Evolutionary conservation across 2,113 vertebrate species (phyloP).

Genomic region (Pongo pygmaeus): DNA sequence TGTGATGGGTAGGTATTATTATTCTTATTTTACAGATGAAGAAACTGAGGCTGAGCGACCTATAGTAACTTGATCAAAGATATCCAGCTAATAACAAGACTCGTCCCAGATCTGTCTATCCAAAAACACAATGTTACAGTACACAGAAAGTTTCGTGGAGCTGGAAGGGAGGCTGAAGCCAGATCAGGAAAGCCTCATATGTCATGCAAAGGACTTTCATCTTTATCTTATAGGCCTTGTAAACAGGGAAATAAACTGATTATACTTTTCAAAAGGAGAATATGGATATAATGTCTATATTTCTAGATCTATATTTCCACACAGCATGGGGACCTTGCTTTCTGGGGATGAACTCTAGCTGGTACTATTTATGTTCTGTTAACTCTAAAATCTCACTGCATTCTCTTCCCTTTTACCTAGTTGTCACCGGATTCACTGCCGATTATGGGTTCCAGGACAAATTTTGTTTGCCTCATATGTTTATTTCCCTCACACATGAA

Average conservation of each 20-base stretch:
- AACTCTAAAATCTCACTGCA: neutral
- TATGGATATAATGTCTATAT: neutral
- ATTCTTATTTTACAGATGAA: conserved; percentile 12
- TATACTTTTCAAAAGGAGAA: neutral
- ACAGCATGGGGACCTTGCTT: neutral
- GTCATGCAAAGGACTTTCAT: neutral
- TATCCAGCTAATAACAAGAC: neutral
- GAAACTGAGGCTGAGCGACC: neutral
- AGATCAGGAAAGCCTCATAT: neutral
- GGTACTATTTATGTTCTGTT: neutral
- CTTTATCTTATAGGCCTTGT: neutral
- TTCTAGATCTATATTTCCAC: neutral
- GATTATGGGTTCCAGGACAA: neutral
- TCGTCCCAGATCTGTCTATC: neutral
- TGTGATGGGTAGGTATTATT: neutral
- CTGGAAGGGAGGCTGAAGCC: neutral
- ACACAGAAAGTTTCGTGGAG: neutral
- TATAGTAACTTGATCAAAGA: neutral
- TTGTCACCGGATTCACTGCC: neutral
- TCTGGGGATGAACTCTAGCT: neutral
- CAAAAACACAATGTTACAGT: neutral
- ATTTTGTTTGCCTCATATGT: neutral
- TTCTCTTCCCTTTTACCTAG: neutral
- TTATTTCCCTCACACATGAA: neutral
- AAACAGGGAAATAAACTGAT: neutral